A percentile compares a stretch with the other conserved stretches of the same genome.
Conservation (phyloP, 2,113 vertebrate genomes). For the Etia nguti region DNA sequence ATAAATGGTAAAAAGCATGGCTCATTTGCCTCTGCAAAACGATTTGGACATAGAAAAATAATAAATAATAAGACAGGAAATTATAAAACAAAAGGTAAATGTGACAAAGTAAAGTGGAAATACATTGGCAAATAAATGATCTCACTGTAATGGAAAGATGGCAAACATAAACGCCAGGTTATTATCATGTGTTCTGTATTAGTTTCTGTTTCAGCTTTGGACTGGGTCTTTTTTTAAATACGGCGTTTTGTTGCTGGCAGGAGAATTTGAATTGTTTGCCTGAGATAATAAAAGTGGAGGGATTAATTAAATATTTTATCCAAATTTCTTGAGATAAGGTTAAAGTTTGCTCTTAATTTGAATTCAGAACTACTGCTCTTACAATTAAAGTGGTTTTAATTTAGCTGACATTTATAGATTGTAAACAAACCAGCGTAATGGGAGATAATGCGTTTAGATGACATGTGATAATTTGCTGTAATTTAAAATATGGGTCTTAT, state of each 20-base stretch:
- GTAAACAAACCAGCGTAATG: neutral
- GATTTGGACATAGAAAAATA: neutral
- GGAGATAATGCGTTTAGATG: neutral
- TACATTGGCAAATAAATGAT: neutral
- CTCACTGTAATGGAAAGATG: neutral
- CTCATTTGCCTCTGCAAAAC: neutral
- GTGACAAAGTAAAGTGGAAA: neutral
- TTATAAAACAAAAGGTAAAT: neutral
- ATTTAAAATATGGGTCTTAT: neutral
- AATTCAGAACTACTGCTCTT: neutral
- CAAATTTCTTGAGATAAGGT: neutral
- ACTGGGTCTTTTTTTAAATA: neutral
- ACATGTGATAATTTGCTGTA: neutral
- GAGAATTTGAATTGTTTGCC: neutral
- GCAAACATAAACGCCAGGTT: neutral
- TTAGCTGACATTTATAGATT: neutral
- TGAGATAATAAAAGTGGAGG: neutral
- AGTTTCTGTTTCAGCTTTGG: neutral
- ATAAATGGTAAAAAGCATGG: neutral
- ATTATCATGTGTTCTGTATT: neutral
- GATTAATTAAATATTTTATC: neutral
- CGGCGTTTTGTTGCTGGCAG: rapidly evolving
- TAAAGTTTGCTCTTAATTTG: neutral
- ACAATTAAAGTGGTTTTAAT: neutral
- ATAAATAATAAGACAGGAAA: neutral